These are phyloP conservation scores for Tuta absoluta DNA, from an alignment of 2,888 invertebrate genomes.

Conservation along the genomic window DNA sequence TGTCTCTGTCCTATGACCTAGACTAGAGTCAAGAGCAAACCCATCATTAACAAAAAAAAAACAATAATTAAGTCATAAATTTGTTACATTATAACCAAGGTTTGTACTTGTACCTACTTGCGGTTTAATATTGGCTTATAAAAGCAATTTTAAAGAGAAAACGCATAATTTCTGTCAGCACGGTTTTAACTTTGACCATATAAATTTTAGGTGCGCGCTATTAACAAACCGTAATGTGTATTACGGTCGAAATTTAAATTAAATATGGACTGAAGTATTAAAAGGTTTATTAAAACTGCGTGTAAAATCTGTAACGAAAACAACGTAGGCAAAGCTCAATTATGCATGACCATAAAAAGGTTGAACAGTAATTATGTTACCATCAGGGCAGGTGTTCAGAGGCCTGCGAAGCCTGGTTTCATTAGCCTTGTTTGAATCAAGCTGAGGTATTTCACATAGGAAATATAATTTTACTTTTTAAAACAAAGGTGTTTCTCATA, in stretches of 20 bases:
- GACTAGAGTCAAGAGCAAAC: no score
- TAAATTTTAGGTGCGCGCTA: neutral
- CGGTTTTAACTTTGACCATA: neutral
- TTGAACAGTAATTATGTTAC: conserved; percentile 53
- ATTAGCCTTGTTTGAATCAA: conserved; percentile 29
- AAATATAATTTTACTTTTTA: no score
- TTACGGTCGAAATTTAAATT: neutral
- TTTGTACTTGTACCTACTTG: no score
- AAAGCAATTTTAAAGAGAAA: conserved; percentile 4
- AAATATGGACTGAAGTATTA: conserved; percentile 6
- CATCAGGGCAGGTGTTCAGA: conserved; percentile 41
- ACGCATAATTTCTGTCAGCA: neutral
- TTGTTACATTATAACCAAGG: neutral
- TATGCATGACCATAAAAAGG: conserved; percentile 49
- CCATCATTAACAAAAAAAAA: no score
- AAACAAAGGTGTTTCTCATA: no score
- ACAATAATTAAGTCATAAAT: neutral
- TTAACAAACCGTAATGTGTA: conserved; percentile 3
- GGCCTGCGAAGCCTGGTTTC: conserved; percentile 42
- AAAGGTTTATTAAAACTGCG: conserved; percentile 31
- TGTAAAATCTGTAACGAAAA: conserved; percentile 26
- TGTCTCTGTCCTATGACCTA: no score
- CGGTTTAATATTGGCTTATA: neutral
- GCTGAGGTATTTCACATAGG: neutral
- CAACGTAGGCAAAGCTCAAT: conserved; percentile 40